Conservation (phyloP, 2,797 vertebrate species). For the Darevskia nairensis region DNA sequence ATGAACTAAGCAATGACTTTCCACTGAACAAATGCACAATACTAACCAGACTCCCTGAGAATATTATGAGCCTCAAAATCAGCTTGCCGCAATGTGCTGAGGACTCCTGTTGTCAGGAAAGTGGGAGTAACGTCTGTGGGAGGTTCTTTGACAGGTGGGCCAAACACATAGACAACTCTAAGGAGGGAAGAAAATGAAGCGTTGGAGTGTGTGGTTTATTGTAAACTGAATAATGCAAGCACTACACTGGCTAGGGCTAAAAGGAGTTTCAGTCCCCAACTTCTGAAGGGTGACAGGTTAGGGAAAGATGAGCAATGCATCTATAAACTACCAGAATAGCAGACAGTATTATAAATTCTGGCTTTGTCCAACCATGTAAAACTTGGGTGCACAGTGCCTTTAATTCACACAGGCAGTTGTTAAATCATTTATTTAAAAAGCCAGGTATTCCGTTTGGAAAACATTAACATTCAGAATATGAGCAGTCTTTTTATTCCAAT, state of each 20-base stretch:
- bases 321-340: background rate
- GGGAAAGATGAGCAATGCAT: background rate
- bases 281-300: too few relatives aligned
- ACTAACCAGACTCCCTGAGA: constrained; percentile 95
- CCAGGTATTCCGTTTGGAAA: constrained; percentile 4
- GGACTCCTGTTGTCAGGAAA: constrained; percentile 97
- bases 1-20: background rate
- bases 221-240: too few relatives aligned
- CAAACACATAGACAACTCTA: constrained; percentile 97
- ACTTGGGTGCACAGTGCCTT: background rate
- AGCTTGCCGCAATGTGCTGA: constrained; percentile 97
- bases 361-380: background rate
- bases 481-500: background rate
- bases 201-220: background rate
- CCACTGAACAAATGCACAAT: background rate
- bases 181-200: constrained; percentile 2
- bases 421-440: background rate
- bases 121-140: constrained; percentile 97
- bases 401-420: background rate
- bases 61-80: constrained; percentile 97
- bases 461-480: background rate
- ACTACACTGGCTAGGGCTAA: too few relatives aligned
- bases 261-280: too few relatives aligned
- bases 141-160: constrained; percentile 93
- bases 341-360: background rate